Evolutionary conservation across 2,113 vertebrate species (phyloP).

Genomic region (Aspidoscelis tigris): DNA sequence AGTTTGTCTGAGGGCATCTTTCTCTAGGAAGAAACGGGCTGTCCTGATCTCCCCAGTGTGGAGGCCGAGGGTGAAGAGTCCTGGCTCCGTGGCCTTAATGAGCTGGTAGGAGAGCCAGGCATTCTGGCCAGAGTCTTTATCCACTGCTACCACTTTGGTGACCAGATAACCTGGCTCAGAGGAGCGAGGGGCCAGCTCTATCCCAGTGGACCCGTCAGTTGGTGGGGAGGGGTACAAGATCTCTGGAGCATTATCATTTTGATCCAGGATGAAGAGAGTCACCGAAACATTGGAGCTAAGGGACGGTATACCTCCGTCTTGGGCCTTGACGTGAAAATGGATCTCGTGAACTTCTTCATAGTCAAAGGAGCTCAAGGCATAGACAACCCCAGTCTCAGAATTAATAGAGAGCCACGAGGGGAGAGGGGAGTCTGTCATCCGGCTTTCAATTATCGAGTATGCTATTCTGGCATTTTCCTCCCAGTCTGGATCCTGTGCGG

Average conservation of each 20-base stretch:
- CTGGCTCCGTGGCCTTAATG: no score
- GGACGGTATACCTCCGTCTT: not conserved
- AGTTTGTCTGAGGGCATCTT: no score
- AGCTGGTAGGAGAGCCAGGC: no score
- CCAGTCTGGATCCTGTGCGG: not conserved
- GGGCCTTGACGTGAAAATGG: not conserved
- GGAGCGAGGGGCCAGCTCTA: no score
- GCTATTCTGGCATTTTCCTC: slow-evolving; percentile 3
- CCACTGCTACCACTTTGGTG: no score
- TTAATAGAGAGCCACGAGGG: not conserved
- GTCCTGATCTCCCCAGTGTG: no score
- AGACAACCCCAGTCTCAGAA: slow-evolving; percentile 3
- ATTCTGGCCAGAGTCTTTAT: no score
- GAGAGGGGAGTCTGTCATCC: not conserved
- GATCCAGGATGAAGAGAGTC: slow-evolving; percentile 14
- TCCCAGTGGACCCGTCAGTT: not conserved
- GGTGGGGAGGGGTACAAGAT: not conserved
- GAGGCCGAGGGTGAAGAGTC: no score
- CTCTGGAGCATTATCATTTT: not conserved
- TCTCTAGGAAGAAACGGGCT: no score
- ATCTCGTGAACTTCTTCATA: not conserved
- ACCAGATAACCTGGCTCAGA: no score
- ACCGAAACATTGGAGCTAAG: slow-evolving; percentile 2
- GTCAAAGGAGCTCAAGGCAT: slow-evolving; percentile 1
- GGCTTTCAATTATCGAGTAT: not conserved